Conservation (phyloP, 2,113 vertebrate species). For the Pygoscelis adeliae region DNA sequence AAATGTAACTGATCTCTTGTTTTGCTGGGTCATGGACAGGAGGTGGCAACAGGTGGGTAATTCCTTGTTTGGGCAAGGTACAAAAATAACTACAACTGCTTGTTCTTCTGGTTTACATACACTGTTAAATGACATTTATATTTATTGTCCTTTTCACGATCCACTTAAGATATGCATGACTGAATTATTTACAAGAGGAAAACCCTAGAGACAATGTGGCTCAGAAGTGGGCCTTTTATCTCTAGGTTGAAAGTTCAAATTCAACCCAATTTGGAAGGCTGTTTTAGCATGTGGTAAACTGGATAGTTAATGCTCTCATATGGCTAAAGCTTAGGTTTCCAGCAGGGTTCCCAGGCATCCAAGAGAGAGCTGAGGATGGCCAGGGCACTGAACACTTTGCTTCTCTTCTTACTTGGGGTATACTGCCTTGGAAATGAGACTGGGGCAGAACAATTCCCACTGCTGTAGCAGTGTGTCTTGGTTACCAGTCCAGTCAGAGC, state of each 20-base stretch:
- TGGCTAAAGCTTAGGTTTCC: background rate
- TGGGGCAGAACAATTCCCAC: background rate
- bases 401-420: background rate
- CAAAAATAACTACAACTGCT: background rate
- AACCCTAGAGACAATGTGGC: background rate
- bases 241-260: background rate
- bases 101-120: background rate
- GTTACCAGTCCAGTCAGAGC: background rate
- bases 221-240: background rate
- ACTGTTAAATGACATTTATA: background rate
- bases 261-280: background rate
- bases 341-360: background rate
- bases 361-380: background rate
- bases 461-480: background rate
- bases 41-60: background rate
- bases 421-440: background rate
- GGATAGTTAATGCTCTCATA: background rate
- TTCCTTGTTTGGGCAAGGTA: background rate
- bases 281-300: background rate
- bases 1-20: background rate
- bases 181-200: background rate
- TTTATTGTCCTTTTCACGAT: background rate
- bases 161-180: background rate
- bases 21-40: background rate
- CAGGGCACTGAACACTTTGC: background rate